These are phyloP conservation scores for Conchocele bisecta DNA, from an alignment of 2,888 invertebrate genomes.

Conservation along the genomic window DNA sequence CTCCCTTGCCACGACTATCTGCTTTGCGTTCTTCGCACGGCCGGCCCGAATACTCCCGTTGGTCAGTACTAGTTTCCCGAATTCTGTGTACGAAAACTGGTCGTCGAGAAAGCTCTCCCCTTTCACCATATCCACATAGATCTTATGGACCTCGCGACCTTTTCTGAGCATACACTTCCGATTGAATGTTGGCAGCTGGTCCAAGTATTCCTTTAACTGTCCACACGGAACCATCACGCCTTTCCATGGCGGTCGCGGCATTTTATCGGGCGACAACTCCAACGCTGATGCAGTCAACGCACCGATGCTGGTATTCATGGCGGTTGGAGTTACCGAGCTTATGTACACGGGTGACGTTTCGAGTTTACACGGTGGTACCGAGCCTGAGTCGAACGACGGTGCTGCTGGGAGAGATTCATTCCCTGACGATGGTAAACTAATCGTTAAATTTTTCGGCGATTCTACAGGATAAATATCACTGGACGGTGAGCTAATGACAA, in stretches of 20 bases:
- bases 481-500: too few relatives aligned
- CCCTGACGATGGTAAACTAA: too few relatives aligned
- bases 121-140: conserved; percentile 75
- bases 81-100: conserved; percentile 75
- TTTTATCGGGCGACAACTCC: too few relatives aligned
- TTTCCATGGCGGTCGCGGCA: conserved; percentile 66
- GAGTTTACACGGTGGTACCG: too few relatives aligned
- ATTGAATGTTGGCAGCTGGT: conserved; percentile 71
- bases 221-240: conserved; percentile 75
- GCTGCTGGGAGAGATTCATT: too few relatives aligned
- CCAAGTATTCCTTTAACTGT: conserved; percentile 71
- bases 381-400: too few relatives aligned
- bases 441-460: too few relatives aligned
- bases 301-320: too few relatives aligned
- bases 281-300: too few relatives aligned
- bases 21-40: conserved; percentile 75
- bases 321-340: too few relatives aligned
- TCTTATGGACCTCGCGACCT: conserved; percentile 76
- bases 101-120: conserved; percentile 76
- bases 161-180: conserved; percentile 76
- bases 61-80: conserved; percentile 74
- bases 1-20: conserved; percentile 77
- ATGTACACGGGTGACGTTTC: too few relatives aligned
- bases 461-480: too few relatives aligned
- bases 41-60: conserved; percentile 76